Base-by-base conservation (phyloP, 64 coral and sea anemone genomes). In the Catalaphyllia jardinei region DNA sequence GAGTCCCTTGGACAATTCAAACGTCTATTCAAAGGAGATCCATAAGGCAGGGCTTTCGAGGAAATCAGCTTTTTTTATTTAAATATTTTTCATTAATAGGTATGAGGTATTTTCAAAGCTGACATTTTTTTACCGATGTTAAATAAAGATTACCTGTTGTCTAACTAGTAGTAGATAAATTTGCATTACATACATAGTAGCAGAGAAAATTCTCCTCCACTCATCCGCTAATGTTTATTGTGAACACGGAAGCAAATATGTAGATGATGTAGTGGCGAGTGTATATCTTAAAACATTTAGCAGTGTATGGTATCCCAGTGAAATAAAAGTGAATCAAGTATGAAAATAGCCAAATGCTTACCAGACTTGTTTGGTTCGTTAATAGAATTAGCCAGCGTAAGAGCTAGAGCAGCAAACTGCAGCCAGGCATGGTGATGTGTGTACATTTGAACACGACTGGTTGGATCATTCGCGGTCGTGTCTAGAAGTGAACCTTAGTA, bases 341-440 rank as follows among this genome's bases (percentile, higher is more conserved):
- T 69, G 10, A 69, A 22, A 27, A 69, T 9, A 69, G 1, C 5
- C 0, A 69, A 65, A 60, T 12, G 71, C 38, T 89, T 92, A 99
- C 97, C 92, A 39, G 93, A 88, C 22, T 90, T 93, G 62, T 87
- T 89, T 60, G 93, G 93, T 49, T 93, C 90, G 35, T 99, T 99
- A 17, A 99, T 63, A 24, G 94, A 83, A 79, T 91, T 95, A 11
- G 93, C 94, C 31, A 99, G 75, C 50, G 93, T 91, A 28, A 99
- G 73, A 29, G 90, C 86, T 20, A 99, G 78, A 1, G 91, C 82
- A 6, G 97, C 91, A 76, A 99, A 99, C 91, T 93, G 94, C 22
- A 99, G 78, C 97, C 97, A 99, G 16, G 94, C 91, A 73, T 99
- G 97, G 11, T 93, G 91, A 60, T 99, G 91, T 6, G 97, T 99